Base-by-base conservation (phyloP, 2,888 invertebrate species). In the Orthosia incerta region DNA sequence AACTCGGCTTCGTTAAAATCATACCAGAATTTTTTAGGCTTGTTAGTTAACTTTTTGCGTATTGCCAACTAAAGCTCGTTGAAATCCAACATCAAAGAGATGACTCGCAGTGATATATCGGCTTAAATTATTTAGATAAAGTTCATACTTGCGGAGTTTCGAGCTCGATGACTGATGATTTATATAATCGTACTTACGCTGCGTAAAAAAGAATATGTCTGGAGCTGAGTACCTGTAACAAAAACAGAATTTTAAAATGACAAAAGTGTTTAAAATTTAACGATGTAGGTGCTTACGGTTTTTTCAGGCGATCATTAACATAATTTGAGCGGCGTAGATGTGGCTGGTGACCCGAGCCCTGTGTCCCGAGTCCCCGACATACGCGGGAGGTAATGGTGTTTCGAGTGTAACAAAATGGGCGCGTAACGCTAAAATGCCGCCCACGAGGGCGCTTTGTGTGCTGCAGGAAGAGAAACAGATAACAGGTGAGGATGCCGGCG, bases 391-490 rank as follows among this genome's bases (percentile, higher is more conserved):
- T 93, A 93, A 94, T 93, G 91, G 89, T 88, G 89, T 92, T 91
- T 90, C 83, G 86, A 91, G 91, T 90, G 89, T 89, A 88, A 88
- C 90, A 90, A 91, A 93, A 92, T 90, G 91, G 90, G 91, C 89
- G 88, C 83, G 90, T 89, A 86, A 87, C 83, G 86, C 79, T 86
- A 85, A 91, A 91, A 88, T 86, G 88, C 87, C 90, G 87, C 87
- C 89, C 89, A 84, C 84, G 86, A 88, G 88, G 82, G 81, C 89
- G 89, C 88, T 91, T 91, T 91, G 91, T 91, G 88, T 82, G 88
- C 83, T 84, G 78, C 93, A 92, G 93, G 93, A 94, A 93, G 91
- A 90, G 91, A 88, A 91, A 88, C 89, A 92, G 93, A 94, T 94
- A 94, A 93, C 93, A 91, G 92, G 90, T 90, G 91, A 91, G 90